phyloP scores from a whole-genome alignment of 2,797 vertebrate genomes.

The Rousettus madagascariensis region DNA sequence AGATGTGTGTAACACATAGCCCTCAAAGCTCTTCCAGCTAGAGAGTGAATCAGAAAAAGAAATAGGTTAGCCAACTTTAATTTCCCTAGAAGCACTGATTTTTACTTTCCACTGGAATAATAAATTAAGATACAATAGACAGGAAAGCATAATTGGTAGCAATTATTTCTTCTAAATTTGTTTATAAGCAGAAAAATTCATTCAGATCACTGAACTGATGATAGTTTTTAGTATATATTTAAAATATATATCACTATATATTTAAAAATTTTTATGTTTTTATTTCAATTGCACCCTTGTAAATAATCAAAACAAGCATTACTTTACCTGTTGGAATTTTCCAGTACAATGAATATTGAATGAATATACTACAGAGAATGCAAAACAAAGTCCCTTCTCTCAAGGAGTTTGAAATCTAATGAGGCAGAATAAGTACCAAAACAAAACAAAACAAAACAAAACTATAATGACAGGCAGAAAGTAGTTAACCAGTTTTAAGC shows the following conservation, averaged over 20 bases:
- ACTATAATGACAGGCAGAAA: background rate
- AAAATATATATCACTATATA: background rate
- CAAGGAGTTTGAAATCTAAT: slow-evolving; percentile 10
- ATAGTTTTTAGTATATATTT: background rate
- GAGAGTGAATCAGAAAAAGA: background rate
- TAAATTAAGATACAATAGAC: background rate
- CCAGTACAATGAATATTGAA: background rate
- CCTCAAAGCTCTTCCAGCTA: background rate
- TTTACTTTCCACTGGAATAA: slow-evolving; percentile 24
- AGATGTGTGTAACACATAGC: slow-evolving; percentile 2
- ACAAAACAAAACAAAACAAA: background rate
- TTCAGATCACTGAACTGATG: background rate
- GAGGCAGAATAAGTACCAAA: background rate
- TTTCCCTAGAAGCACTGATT: background rate
- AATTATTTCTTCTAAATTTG: background rate
- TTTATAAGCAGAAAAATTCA: background rate
- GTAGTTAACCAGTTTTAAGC: background rate
- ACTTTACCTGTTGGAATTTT: background rate
- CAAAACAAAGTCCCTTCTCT: background rate
- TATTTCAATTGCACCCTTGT: background rate
- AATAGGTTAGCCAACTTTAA: slow-evolving; percentile 2
- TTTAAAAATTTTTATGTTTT: background rate
- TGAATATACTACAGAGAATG: background rate
- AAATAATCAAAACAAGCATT: slow-evolving; percentile 25
- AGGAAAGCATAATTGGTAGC: background rate